Evolutionary conservation across 2,888 invertebrate genomes (phyloP), one percentile per base, ranked within the genome.

Genomic region (Mythimna lalbum): DNA sequence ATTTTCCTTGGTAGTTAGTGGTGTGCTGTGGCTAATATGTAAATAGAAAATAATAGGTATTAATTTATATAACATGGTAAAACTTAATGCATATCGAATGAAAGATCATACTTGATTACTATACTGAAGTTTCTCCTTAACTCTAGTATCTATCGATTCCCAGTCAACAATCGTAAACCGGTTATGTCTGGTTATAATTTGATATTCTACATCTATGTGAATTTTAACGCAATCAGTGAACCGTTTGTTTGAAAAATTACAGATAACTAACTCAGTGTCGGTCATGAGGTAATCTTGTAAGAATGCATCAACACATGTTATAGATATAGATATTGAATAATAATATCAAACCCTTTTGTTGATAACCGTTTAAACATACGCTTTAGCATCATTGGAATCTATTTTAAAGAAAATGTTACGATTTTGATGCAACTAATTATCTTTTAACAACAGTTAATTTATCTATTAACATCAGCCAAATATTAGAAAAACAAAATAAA

Each of bases 181-280:
- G 69, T 59, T 49, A 57, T 56, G 10, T 43, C 2, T 39, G n/a
- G n/a, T n/a, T 23, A n/a, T 43, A 14, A 57, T 50, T 27, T 23
- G 4, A 33, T 62, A 5, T 43, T 31, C 33, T 59, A 19, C 47
- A 27, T 23, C 1, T 69, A 33, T 14, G 17, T 27, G 14, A 53
- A 36, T 12, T 14, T 27, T 23, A 36, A 27, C 27, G 36, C 27
- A 9, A 19, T n/a, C 14, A 9, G 6, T 49, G 21, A 39, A 55
- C 9, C 31, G 19, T 56, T 33, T 6, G 23, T 27, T 53, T 27
- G 19, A 53, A 23, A 27, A 31, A 19, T 17, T 6, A n/a, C n/a
- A n/a, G 47, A n/a, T 49, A 9, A n/a, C 19, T 49, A n/a, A n/a
- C 19, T 31, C 17, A 31, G 12, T 2, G 14, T 9, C 19, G 10